Conservation (phyloP, 1,140 invertebrate genomes). For the Palaemon carinicauda region DNA sequence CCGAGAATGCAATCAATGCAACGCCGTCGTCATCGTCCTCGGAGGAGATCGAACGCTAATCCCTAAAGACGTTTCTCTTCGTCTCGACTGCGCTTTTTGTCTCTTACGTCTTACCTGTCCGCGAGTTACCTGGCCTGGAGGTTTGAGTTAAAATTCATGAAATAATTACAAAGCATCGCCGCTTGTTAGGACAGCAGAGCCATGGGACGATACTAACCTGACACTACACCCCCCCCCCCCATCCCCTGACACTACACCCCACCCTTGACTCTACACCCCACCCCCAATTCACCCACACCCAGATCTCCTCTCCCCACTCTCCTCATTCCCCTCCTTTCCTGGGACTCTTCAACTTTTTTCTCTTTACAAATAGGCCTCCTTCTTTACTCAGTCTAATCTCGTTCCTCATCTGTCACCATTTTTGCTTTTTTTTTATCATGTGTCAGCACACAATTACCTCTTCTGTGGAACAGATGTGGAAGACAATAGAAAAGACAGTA, state of each 20-base stretch:
- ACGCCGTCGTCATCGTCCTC: no score
- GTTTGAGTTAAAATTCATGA: slow-evolving; percentile 52
- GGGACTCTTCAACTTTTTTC: no score
- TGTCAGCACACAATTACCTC: no score
- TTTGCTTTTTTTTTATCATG: no score
- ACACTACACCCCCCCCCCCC: neutral
- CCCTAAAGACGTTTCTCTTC: neutral
- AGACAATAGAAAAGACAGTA: no score
- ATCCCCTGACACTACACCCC: neutral
- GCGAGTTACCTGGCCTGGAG: slow-evolving; percentile 40
- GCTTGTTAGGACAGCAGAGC: slow-evolving; percentile 50
- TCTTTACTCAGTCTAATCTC: no score
- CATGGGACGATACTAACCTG: slow-evolving; percentile 17
- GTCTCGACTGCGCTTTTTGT: neutral
- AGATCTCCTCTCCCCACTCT: neutral
- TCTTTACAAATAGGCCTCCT: no score
- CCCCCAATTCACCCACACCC: no score
- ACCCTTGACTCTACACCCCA: neutral
- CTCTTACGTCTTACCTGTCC: slow-evolving; percentile 3
- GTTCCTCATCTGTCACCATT: no score
- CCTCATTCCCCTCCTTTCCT: neutral
- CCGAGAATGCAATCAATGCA: no score
- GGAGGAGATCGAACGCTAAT: neutral
- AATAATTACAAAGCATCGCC: slow-evolving; percentile 53
- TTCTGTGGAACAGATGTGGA: no score